These are phyloP conservation scores for Cossypha niveicapilla DNA, from an alignment of 2,797 vertebrate genomes.

Conservation along the genomic window DNA sequence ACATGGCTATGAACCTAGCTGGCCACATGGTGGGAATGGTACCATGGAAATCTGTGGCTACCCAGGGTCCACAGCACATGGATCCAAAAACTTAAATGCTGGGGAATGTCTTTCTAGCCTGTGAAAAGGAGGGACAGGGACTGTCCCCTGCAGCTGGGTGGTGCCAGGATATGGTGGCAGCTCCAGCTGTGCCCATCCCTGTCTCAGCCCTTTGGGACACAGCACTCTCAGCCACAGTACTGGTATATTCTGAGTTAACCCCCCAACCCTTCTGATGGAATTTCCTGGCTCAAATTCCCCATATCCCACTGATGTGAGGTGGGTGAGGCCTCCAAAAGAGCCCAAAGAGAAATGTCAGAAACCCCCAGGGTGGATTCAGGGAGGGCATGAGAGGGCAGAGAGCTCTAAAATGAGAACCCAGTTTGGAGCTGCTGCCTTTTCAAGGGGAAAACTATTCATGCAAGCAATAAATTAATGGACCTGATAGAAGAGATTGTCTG, in stretches of 20 bases:
- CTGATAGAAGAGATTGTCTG: neutral
- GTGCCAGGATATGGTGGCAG: neutral
- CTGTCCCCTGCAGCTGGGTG: neutral
- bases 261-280: accelerated
- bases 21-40: neutral
- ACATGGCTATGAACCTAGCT: neutral
- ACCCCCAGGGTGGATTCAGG: neutral
- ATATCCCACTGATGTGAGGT: neutral
- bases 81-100: neutral
- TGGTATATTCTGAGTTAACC: neutral
- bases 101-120: neutral
- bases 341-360: neutral
- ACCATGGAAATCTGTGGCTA: accelerated
- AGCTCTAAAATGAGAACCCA: neutral
- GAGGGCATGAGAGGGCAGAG: neutral
- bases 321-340: neutral
- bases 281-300: neutral
- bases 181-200: neutral
- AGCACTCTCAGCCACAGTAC: neutral
- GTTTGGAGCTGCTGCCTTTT: neutral
- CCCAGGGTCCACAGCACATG: accelerated
- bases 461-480: neutral
- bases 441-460: neutral
- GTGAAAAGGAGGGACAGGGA: neutral
- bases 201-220: neutral